Evolutionary conservation across 2,797 vertebrate genomes (phyloP), one percentile per base, ranked within the genome.

Genomic region (Myiotriccus ornatus): DNA sequence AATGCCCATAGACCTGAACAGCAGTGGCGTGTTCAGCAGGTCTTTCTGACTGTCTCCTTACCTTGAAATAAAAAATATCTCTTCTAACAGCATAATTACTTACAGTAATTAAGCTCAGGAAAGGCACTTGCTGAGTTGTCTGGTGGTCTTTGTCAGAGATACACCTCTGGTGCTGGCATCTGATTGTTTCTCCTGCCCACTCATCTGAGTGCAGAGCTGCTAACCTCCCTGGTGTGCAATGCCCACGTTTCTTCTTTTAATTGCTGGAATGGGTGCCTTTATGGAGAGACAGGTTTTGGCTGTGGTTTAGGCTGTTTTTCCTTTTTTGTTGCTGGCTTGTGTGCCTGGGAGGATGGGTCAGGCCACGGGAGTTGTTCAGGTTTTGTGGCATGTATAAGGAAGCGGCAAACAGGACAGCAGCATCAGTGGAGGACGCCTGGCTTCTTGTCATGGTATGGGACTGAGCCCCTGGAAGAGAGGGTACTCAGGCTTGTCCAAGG

Each of bases 201-300:
- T 28, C 39, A 28, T 65, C 44, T 56, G 90, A 71, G 37, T 3
- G 12, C 14, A 12, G 64, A 73, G 32, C 50, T 0, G 0, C 86
- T 53, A 14, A 53, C 13, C 12, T 71, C 41, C 37, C 4, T 0
- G 0, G 21, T 0, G 1, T 25, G 17, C 34, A 62, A 30, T 7
- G 35, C 22, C 23, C 11, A 3, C 1, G 0, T 9, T 75, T 59
- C 39, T 56, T 63, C 32, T 55, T 67, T 60, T 52, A 68, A 30
- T 57, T 37, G 32, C 17, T 49, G 47, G 37, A 41, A 59, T 7
- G 34, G 17, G 6, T 43, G n/a, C n/a, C 27, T 87, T 46, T 41
- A 15, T 18, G 55, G 47, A 77, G 28, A 59, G 47, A 32, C 64
- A 83, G 39, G 44, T 83, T 84, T 70, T 56, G 69, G 41, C 55